Conservation (phyloP, 1,140 invertebrate genomes). For the Diabrotica virgifera region DNA sequence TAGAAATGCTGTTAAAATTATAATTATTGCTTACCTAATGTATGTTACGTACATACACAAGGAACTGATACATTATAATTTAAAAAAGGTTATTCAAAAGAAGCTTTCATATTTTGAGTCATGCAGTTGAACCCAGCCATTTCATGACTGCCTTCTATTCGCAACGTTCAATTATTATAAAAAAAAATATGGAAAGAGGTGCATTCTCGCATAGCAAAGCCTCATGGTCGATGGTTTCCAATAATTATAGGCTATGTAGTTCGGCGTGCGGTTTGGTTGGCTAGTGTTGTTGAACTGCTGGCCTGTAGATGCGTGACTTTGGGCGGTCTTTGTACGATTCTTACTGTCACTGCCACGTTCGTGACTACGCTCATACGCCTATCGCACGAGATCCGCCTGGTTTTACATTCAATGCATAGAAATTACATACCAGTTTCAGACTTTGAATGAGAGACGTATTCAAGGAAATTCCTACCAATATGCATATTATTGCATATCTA, state of each 20-base stretch:
- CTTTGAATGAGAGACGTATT: no score
- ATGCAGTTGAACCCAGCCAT: neutral
- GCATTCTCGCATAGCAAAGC: neutral
- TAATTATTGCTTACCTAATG: no score
- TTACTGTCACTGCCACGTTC: neutral
- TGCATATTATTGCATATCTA: no score
- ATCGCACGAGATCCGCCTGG: neutral
- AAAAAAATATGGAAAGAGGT: neutral
- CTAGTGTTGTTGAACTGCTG: neutral
- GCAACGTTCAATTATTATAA: neutral
- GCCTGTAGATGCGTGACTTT: constrained; percentile 1
- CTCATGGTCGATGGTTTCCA: constrained; percentile 1
- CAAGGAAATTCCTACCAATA: no score
- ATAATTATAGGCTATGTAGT: constrained; percentile 3
- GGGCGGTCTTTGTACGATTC: neutral
- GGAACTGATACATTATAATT: no score
- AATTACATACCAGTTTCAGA: neutral
- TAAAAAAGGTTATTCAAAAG: no score
- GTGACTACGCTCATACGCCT: neutral
- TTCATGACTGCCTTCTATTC: neutral
- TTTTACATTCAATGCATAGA: neutral
- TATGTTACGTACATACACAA: no score
- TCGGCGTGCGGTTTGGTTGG: neutral
- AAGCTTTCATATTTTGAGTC: neutral
- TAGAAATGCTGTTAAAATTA: no score